Percentiles rank a stretch among this genome's conserved stretches.
These are phyloP conservation scores for Ctenoplectra terminalis DNA, from an alignment of 1,140 invertebrate genomes.

Conservation along the genomic window DNA sequence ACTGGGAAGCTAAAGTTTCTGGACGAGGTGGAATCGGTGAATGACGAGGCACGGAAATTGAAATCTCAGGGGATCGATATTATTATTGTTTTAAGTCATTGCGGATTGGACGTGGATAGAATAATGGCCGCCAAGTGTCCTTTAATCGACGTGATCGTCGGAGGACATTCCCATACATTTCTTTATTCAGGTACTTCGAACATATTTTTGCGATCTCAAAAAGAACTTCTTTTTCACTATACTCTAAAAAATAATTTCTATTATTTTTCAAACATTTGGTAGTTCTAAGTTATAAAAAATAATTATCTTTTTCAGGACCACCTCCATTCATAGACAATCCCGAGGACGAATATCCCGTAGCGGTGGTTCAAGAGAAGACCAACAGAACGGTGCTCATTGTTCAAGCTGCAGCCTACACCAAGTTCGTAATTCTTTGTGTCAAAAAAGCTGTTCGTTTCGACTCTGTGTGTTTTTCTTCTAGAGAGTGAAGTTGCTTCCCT, in stretches of 20 bases:
- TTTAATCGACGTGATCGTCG: slow-evolving; percentile 91
- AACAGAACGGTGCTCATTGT: slow-evolving; percentile 87
- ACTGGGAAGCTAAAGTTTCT: slow-evolving; percentile 86
- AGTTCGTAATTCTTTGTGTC: slow-evolving; percentile 68
- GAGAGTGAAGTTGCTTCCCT: not conserved
- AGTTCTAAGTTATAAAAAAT: no score
- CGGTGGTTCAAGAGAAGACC: slow-evolving; percentile 84
- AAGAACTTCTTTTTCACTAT: no score
- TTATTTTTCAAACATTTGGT: no score
- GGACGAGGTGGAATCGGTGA: slow-evolving; percentile 87
- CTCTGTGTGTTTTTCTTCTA: not conserved
- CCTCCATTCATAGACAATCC: slow-evolving; percentile 84
- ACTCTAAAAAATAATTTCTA: no score
- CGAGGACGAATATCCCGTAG: slow-evolving; percentile 86
- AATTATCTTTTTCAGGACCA: slow-evolving; percentile 69
- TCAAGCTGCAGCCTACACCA: slow-evolving; percentile 87
- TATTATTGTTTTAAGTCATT: slow-evolving; percentile 91
- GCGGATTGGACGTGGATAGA: slow-evolving; percentile 88
- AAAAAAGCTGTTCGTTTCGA: not conserved
- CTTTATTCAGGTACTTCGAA: slow-evolving; percentile 84
- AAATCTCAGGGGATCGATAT: slow-evolving; percentile 87
- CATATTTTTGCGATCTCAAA: not conserved
- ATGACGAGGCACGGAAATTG: slow-evolving; percentile 86
- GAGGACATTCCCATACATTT: slow-evolving; percentile 94
- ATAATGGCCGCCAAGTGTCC: slow-evolving; percentile 86